A percentile compares a stretch with the other conserved stretches of the same genome.
phyloP scores from a whole-genome alignment of 2,888 invertebrate species.

The Dichetophora obliterata region DNA sequence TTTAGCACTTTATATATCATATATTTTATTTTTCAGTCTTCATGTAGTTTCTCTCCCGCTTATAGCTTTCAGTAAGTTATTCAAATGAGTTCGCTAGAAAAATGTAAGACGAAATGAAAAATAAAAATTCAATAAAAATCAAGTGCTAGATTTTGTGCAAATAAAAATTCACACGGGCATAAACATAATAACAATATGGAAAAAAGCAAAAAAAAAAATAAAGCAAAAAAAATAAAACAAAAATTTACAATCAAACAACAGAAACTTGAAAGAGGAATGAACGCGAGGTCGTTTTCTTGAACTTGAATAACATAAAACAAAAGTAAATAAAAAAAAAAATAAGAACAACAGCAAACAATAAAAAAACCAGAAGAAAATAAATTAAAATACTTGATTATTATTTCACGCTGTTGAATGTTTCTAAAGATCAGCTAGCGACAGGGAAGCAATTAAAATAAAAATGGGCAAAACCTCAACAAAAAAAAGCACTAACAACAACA shows the following conservation, averaged over 20 bases:
- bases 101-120: background rate
- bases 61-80: conserved; percentile 5
- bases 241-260: conserved; percentile 12
- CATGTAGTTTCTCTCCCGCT: conserved; percentile 43
- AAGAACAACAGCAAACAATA: background rate
- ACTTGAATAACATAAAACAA: conserved; percentile 50
- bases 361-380: background rate
- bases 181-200: background rate
- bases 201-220: conserved; percentile 2
- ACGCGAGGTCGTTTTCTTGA: conserved; percentile 54
- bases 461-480: background rate
- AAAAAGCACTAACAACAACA: background rate
- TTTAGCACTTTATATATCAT: background rate
- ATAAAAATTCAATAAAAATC: background rate
- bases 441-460: conserved; percentile 30
- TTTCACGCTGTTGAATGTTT: background rate
- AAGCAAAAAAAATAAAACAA: background rate
- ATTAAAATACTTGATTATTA: background rate
- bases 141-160: background rate
- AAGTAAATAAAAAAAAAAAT: background rate
- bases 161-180: background rate
- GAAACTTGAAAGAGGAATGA: conserved; percentile 16
- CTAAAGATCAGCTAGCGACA: background rate
- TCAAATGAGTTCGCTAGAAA: background rate
- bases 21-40: conserved; percentile 35